Base-by-base conservation (phyloP, 2,113 vertebrate genomes). In the Chionodraco myersi region DNA sequence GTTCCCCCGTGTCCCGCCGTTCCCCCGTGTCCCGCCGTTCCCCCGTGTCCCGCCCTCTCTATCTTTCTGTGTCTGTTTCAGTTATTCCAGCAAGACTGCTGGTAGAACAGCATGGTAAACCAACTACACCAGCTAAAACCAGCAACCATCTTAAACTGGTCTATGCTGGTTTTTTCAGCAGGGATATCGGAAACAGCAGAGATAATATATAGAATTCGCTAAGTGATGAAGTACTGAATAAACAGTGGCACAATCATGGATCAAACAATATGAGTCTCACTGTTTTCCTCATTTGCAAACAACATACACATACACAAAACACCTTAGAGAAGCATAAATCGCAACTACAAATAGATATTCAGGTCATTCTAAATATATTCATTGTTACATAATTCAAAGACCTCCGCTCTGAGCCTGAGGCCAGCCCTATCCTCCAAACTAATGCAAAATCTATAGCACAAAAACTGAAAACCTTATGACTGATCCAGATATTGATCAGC, bases 351-450 rank as follows among this genome's bases (percentile, higher is more conserved):
- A 73, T n/a, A 66, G 41, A 80, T 73, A 82, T 76, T 63, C 70
- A 69, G 77, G 80, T 84, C 65, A 84, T 78, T 78, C 77, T 72
- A 86, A 86, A 84, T 77, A 74, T 84, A 84, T 62, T 52, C 30
- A 36, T 56, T 26, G 64, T 10, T 3, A 60, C 36, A 82, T 69
- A 83, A 74, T 71, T 84, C 61, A 82, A 89, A 87, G 60, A 72
- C 30, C 45, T 77, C 60, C 18, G 10, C 10, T 56, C 18, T 54
- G 14, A 82, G 68, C 58, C 74, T 16, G 15, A 70, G 63, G 60
- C 53, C 49, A 59, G n/a, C 36, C 65, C 57, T 34, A 16, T 23
- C 45, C 21, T 65, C 57, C 49, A 54, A 75, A 66, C 49, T 68
- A 82, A 83, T 44, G 18, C 21, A 10, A 76, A 79, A 75, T 84